Evolutionary conservation across 2,797 vertebrate genomes (phyloP), one percentile per base, ranked within the genome.

Genomic region (Aldrovandia affinis): DNA sequence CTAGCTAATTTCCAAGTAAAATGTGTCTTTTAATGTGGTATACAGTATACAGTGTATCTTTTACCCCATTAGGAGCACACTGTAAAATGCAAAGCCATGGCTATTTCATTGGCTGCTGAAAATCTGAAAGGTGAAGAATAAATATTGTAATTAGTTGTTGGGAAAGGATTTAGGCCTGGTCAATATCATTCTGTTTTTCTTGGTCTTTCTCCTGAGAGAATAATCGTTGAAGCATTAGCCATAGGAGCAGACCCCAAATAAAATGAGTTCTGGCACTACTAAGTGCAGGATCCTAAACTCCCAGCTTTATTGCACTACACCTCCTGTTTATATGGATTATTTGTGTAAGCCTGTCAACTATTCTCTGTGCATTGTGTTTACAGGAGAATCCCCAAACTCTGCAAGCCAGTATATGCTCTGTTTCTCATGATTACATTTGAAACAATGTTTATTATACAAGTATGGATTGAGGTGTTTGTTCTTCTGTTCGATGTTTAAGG

Each of bases 181-280:
- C 55, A 52, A 70, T 61, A 61, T 85, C n/a, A 22, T 52, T 5
- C 68, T 75, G 70, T 39, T 59, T 47, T 55, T 75, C 65, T 81
- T 30, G 63, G 36, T 70, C 25, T 12, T 47, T 14, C 6, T 81
- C 42, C 52, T 85, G 28, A 47, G 2, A 15, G 30, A 39, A 52
- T 63, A 30, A 15, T 1, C 22, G 55, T 55, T 42, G 8, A 55
- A 84, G 70, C 33, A 57, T 20, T 14, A 80, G 30, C 61, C 12
- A 36, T 8, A 18, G 36, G 42, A 18, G 33, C 28, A 33, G 61
- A 65, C 6, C 57, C 61, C 44, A n/a, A 20, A 28, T 20, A 30
- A 22, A 65, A 44, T 28, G 12, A 63, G 33, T 12, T 14, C 42
- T 36, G 54, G 30, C 28, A 81, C 8, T 5, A 9, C 79, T 57